Conservation (phyloP, 37 sponge, comb jelly and placozoan genomes). For the Agelas oroides region DNA sequence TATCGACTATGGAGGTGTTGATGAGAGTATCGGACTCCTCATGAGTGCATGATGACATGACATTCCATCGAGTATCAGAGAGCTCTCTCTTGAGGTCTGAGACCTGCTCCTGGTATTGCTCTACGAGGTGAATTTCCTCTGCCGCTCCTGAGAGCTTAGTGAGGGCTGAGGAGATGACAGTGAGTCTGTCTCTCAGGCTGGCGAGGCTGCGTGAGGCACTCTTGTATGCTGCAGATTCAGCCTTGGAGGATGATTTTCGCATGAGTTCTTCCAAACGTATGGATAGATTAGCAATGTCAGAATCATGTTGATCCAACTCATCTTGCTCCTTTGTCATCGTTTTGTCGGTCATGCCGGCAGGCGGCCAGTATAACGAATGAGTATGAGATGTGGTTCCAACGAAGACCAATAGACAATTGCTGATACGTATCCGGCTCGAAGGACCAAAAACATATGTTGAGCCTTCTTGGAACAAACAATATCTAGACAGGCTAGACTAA, state of each 20-base stretch:
- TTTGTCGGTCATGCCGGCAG: neutral
- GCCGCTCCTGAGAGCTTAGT: neutral
- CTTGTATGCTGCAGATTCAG: neutral
- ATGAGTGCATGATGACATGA: constrained; percentile 6
- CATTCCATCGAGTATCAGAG: neutral
- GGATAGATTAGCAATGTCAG: neutral
- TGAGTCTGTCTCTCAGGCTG: neutral
- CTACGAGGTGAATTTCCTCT: neutral
- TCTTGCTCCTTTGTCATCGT: constrained; percentile 5
- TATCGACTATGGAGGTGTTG: neutral
- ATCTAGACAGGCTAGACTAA: too few relatives aligned
- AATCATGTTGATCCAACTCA: constrained; percentile 10
- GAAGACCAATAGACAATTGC: neutral
- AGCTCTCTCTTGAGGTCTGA: neutral
- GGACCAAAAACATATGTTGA: too few relatives aligned
- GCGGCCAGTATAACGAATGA: neutral
- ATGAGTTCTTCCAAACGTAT: neutral
- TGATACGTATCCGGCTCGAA: too few relatives aligned
- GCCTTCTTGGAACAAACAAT: too few relatives aligned
- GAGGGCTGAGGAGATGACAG: neutral
- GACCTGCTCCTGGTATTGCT: neutral
- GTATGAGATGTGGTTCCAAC: neutral
- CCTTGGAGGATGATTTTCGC: neutral
- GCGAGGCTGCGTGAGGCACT: neutral
- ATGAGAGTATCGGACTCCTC: neutral